Evolutionary conservation across 2,888 invertebrate genomes (phyloP), one percentile per base, ranked within the genome.

Genomic region (Drosophila paramelanica): DNA sequence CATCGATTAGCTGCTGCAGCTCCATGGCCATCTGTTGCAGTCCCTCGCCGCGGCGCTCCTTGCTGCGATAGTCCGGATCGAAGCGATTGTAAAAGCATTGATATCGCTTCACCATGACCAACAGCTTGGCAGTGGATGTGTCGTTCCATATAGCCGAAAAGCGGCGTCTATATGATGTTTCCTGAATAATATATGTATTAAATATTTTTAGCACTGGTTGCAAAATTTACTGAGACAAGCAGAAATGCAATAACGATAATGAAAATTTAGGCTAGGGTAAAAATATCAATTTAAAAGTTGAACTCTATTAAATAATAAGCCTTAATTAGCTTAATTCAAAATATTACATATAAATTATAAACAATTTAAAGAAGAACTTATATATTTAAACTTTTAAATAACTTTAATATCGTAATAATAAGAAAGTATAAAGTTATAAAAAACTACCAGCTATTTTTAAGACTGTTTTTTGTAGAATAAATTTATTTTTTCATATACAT

Each of bases 121-220:
- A 69, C 46, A 91, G 64, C 58, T 88, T 90, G 50, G 87, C 85
- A 1, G 90, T 91, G 3, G 90, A 91, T 4, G 90, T 86, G 65
- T 91, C 91, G 59, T 90, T 91, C 90, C 90, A 91, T 61, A 91
- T 81, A 45, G 90, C 91, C 6, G 90, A 91, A 39, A 88, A 90
- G 1, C 90, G 90, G n/a, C 91, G 87, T 5, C 91, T 81, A 52
- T 89, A 90, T 0, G 89, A 88, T 3, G 90, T 89, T 78, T 91
- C 91, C 83, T 90, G 49, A 4, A 25, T 36, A 45, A 33, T 33
- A 36, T 36, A 10, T 31, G 10, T 13, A 36, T 13, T 17, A 2
- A 20, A 36, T 10, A 20, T 31, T 10, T 31, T 31, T 5, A 42
- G n/a, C 33, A 41, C 49, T 41, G 50, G 11, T 20, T 31, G 11